Conservation (phyloP, 2,113 vertebrate genomes). For the Corythornis cristatus region DNA sequence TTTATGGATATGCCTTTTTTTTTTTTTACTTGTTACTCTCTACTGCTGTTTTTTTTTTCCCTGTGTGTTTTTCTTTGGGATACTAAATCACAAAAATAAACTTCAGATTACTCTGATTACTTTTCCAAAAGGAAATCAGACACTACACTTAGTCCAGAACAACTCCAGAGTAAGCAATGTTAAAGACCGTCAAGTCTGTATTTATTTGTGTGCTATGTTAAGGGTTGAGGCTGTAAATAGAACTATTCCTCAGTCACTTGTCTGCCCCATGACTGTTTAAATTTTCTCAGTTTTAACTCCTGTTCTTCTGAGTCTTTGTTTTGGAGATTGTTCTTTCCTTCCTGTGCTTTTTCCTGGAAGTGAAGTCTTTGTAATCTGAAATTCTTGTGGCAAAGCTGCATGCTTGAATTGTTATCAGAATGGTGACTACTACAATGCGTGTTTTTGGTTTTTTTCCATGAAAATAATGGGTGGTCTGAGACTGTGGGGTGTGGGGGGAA, state of each 20-base stretch:
- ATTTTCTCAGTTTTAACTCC: background rate
- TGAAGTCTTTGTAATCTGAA: background rate
- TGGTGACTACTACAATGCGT: background rate
- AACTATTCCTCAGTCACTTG: background rate
- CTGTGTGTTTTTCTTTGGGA: background rate
- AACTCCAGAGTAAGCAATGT: background rate
- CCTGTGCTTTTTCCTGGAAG: background rate
- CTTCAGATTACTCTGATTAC: background rate
- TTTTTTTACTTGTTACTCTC: background rate
- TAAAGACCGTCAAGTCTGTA: background rate
- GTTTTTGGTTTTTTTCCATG: background rate
- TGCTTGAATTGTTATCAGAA: background rate
- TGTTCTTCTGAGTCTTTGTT: background rate
- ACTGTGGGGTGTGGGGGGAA: background rate
- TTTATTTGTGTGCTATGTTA: background rate
- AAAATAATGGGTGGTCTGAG: background rate
- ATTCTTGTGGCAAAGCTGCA: background rate
- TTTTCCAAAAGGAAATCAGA: background rate
- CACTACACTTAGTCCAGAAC: background rate
- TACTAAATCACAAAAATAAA: background rate
- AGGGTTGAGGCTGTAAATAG: background rate
- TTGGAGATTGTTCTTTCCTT: no score
- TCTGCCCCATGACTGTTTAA: background rate
- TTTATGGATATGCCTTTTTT: fast-evolving
- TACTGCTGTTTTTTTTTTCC: background rate